Evolutionary conservation across 2,113 vertebrate species (phyloP), one percentile per base, ranked within the genome.

Genomic region (Chamaetylas fuelleborni): DNA sequence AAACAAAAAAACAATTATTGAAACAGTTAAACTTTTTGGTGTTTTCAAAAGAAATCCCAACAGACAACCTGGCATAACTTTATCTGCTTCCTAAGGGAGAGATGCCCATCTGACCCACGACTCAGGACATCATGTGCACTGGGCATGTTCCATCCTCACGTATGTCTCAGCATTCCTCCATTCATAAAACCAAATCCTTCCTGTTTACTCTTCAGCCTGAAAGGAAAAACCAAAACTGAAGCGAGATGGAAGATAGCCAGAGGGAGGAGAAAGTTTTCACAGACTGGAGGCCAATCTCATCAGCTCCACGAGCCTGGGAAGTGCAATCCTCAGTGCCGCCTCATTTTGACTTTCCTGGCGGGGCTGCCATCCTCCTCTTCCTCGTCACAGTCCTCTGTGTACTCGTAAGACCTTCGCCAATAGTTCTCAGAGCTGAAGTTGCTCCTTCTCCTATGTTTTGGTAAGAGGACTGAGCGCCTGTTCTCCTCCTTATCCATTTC

Each of bases 401-500:
- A 96, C 85, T 98, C 98, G 1, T 98, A 97, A 69, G 98, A 98
- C 97, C 98, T 97, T 88, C 98, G 98, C 98, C 99, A 98, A 98
- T 99, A 98, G 98, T 99, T 99, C 97, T 99, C 99, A 0, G 99
- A 98, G 96, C 98, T 98, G 96, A 98, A 98, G 95, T 97, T 97
- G 67, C 98, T 97, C 95, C 98, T 96, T 88, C 98, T 98, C 84
- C 98, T 98, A 69, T 98, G 98, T 61, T 98, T 98, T 28, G 97
- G 98, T 95, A 98, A 98, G 74, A 98, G 90, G 34, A 99, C 98
- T 0, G 99, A 99, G 53, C 98, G 98, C 74, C 99, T 98, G 97
- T 99, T 99, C 97, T 99, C 99, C 87, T 99, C 99, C 93, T 99
- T 99, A 97, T 99, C 99, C 99, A 99, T 99, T 97, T 99, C 99